Evolutionary conservation across 2,113 vertebrate genomes (phyloP), one percentile per base, ranked within the genome.

Genomic region (Pomatorhinus ruficollis): DNA sequence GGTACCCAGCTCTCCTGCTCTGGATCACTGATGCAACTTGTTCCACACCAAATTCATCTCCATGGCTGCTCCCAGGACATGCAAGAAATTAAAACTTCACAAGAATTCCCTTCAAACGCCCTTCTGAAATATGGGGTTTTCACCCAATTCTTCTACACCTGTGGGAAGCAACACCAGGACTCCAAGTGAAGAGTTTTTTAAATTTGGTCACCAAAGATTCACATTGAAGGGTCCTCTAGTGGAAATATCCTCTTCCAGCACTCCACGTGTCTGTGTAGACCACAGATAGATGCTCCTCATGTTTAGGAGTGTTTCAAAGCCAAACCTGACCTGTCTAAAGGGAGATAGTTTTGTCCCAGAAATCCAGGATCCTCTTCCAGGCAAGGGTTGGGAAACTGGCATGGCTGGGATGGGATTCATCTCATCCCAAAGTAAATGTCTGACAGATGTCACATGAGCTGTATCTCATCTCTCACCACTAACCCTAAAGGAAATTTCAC

Each of bases 31-130:
- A 35, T 13, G 10, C 8, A 61, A 74, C 35, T 45, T 8, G 8
- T 52, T 71, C 30, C 53, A 60, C 0, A 3, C 7, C 17, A 71
- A 75, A 66, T 27, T 15, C 47, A 16, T 4, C 42, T 5, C 33
- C 1, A 10, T 25, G 50, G 45, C 39, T 45, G 42, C 14, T 45
- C 25, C 40, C 11, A n/a, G 12, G 60, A 45, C 0, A 1, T 12
- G 30, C 40, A 42, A 40, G 44, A 52, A 60, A n/a, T 5, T 3
- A 15, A 45, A 45, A 45, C 44, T 45, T 40, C 15, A 6, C 27
- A 40, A 25, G 23, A 57, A 84, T 84, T 69, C 13, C 39, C 52
- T 69, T 66, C 24, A 33, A 74, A 56, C 0, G 0, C 7, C 40
- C 4, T 47, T 31, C 50, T 54, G 39, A 66, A 30, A 37, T 0